Base-by-base conservation (phyloP, 2,888 invertebrate genomes). In the Trichopoda pennipes region DNA sequence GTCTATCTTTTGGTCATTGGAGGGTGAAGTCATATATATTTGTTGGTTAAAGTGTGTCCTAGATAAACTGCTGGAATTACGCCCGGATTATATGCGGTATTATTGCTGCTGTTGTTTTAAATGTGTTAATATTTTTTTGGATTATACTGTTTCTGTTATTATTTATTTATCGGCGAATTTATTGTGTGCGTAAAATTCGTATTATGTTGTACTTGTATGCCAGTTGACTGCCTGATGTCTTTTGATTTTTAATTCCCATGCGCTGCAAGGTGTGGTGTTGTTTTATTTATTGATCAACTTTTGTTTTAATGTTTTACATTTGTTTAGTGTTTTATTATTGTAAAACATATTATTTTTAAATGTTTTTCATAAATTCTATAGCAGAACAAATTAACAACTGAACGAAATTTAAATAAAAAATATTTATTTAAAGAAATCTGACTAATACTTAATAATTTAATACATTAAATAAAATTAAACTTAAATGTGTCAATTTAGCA, bases 21-120 rank as follows among this genome's bases (percentile, higher is more conserved):
- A 76, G 75, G 75, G 68, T 79, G 79, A 79, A 75, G 79, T 68
- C 79, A 82, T 82, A 75, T 70, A 64, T 78, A 35, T 38, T 38
- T 3, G 38, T 60, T 42, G 64, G 32, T 44, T 74, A 47, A 66
- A 76, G 63, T 78, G 58, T 79, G 82, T 82, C 82, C 82, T 69
- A 77, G 81, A 56, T 81, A 82, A 75, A 79, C 82, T 82, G 82
- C 82, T 82, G 82, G 82, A 76, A 79, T 82, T 82, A 82, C 82
- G 79, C 75, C 68, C 79, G 79, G 82, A 76, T 79, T 79, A 82
- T 73, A 68, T 70, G 61, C 61, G 72, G 21, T 70, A 64, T 55
- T 42, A 2, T 64, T 63, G 49, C 8, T 53, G 23, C 10, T 72
- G 58, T 56, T 32, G 68, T 6, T 28, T 2, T 28, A 28, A 28